Conservation (phyloP, 2,113 vertebrate genomes). For the Conger conger region DNA sequence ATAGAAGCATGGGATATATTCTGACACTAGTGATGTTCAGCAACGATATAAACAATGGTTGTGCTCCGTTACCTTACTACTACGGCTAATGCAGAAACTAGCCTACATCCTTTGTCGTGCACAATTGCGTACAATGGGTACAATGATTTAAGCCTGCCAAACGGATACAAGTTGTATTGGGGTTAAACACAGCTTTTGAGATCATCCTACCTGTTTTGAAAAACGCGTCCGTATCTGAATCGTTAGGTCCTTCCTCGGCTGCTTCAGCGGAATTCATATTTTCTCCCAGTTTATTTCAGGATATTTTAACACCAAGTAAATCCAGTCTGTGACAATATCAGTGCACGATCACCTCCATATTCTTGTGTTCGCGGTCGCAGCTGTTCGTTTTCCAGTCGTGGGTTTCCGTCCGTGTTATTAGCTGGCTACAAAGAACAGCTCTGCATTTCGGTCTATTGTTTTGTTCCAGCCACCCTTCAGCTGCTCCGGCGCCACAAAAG, state of each 20-base stretch:
- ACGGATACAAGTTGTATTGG: neutral
- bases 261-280: slow-evolving; percentile 81
- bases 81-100: neutral
- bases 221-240: slow-evolving; percentile 83
- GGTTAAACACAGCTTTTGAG: neutral
- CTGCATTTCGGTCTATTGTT: slow-evolving; percentile 56
- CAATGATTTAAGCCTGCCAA: neutral
- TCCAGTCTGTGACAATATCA: slow-evolving; percentile 37
- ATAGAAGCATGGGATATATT: neutral
- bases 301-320: slow-evolving; percentile 36
- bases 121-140: neutral
- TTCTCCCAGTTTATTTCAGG: slow-evolving; percentile 37
- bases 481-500: slow-evolving; percentile 31
- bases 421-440: slow-evolving; percentile 35
- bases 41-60: neutral
- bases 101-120: slow-evolving; percentile 1
- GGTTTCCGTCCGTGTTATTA: slow-evolving; percentile 30
- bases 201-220: slow-evolving; percentile 78
- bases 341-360: slow-evolving; percentile 45
- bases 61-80: neutral
- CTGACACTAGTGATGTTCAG: neutral
- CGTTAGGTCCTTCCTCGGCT: slow-evolving; percentile 78
- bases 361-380: slow-evolving; percentile 34
- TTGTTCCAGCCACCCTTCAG: slow-evolving; percentile 34
- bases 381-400: slow-evolving; percentile 29